These are phyloP conservation scores for Chrosomus eos DNA, from an alignment of 2,797 vertebrate species.

Conservation along the genomic window DNA sequence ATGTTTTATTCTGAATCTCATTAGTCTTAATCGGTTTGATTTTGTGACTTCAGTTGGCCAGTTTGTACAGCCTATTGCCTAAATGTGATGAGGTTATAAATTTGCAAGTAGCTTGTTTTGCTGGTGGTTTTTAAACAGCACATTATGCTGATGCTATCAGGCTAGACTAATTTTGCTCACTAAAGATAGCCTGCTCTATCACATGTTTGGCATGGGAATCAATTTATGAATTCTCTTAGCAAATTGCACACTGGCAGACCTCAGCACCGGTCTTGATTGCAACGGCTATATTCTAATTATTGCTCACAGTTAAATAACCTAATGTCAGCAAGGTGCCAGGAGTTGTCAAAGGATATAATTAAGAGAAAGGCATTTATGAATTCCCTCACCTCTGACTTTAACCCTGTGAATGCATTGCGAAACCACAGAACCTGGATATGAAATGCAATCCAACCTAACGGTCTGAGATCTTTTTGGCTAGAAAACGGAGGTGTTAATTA, in stretches of 20 bases:
- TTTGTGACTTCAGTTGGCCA: not conserved
- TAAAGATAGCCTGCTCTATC: slow-evolving; percentile 50
- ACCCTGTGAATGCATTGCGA: slow-evolving; percentile 41
- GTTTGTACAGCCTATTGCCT: slow-evolving; percentile 3
- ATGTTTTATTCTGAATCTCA: slow-evolving; percentile 3
- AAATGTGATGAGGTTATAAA: slow-evolving; percentile 7
- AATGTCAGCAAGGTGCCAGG: slow-evolving; percentile 58
- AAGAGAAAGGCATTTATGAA: slow-evolving; percentile 56
- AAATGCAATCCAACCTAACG: slow-evolving; percentile 16
- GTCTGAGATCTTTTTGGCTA: slow-evolving; percentile 16
- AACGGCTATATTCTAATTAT: slow-evolving; percentile 59
- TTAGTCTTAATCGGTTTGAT: slow-evolving; percentile 11
- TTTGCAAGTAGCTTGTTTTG: slow-evolving; percentile 10
- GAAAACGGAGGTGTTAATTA: slow-evolving; percentile 18
- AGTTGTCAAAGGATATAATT: slow-evolving; percentile 64
- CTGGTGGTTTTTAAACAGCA: slow-evolving; percentile 14
- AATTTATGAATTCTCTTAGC: slow-evolving; percentile 56
- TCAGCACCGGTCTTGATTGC: slow-evolving; percentile 59
- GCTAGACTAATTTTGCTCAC: slow-evolving; percentile 32
- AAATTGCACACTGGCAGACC: slow-evolving; percentile 56
- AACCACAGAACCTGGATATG: slow-evolving; percentile 34
- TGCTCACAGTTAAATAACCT: slow-evolving; percentile 58
- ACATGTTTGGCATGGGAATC: slow-evolving; percentile 63
- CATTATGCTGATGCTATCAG: slow-evolving; percentile 23
- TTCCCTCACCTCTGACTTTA: slow-evolving; percentile 58